Evolutionary conservation across 2,797 vertebrate genomes (phyloP).

Genomic region (Gouania willdenowi): DNA sequence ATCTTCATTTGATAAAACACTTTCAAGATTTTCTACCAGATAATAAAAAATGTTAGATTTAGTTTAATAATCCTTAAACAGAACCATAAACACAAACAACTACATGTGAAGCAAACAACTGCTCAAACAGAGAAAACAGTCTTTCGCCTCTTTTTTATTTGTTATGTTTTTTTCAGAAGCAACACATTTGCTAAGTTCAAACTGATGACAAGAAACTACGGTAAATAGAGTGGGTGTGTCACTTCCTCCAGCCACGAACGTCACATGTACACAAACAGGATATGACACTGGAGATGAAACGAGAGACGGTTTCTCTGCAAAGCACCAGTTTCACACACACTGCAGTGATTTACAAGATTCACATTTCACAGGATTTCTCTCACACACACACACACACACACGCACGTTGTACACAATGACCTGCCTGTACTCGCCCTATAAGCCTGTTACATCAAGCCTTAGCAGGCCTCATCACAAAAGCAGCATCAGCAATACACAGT

Average conservation of each 20-base stretch:
- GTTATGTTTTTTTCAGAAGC: too few relatives aligned
- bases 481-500: constrained; percentile 5
- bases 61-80: too few relatives aligned
- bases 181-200: too few relatives aligned
- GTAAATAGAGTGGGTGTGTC: too few relatives aligned
- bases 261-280: too few relatives aligned
- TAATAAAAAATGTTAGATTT: too few relatives aligned
- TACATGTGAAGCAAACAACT: too few relatives aligned
- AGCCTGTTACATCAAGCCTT: constrained; percentile 22
- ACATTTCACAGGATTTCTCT: constrained; percentile 11
- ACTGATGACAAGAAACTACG: too few relatives aligned
- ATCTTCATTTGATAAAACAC: background rate
- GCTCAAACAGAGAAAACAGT: too few relatives aligned
- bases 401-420: constrained; percentile 1
- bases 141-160: too few relatives aligned
- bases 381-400: constrained; percentile 7
- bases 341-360: constrained; percentile 2
- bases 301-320: background rate
- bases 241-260: too few relatives aligned
- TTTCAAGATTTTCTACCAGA: constrained; percentile 9
- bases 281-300: constrained; percentile 3
- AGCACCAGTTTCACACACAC: constrained; percentile 22
- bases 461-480: constrained; percentile 6
- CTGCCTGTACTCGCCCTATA: constrained; percentile 13
- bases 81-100: constrained; percentile 16